Base-by-base conservation (phyloP, 2,797 vertebrate genomes). In the Clarias pachynema region DNA sequence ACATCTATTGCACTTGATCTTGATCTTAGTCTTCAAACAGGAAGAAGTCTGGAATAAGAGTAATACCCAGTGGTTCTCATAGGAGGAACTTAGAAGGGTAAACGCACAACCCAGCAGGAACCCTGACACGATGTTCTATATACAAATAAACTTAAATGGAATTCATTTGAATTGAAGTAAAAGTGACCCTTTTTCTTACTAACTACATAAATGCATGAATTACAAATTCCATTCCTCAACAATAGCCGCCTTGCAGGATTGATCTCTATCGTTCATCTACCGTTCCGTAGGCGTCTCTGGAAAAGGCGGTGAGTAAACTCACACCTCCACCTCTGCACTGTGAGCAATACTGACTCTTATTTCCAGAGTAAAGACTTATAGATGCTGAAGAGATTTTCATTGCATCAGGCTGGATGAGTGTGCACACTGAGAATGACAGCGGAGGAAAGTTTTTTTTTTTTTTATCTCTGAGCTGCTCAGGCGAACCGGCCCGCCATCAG, bases 401-500 rank as follows among this genome's bases (percentile, higher is more conserved):
- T 62, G 34, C 20, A 18, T 40, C 57, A 18, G n/a, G 5, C 57
- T n/a, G 4, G 22, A 60, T n/a, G 22, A 14, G 5, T 68, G 62
- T 9, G 31, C 34, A 31, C 18, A 56, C 22, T 34, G 24, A 22
- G n/a, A 75, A 29, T 18, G 44, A 77, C 22, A 4, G 63, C 68
- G 24, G 26, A 34, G n/a, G 79, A 56, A 60, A 69, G 40, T n/a
- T 8, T 57, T 37, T 37, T 37, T 34, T 3, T 34, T 37, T 53
- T 10, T 70, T 49, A 49, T 49, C 44, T 26, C 60, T 37, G 26
- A 63, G 20, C 56, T 26, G 74, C 59, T 82, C 34, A 40, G 40
- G 72, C 2, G 29, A 65, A 77, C 63, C 29, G 40, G 22, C 72
- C 78, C 22, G 62, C 72, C 80, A 73, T 40, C 18, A 79, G 44